Evolutionary conservation across 2,113 vertebrate genomes (phyloP).

Genomic region (Grammomys dolichurus): DNA sequence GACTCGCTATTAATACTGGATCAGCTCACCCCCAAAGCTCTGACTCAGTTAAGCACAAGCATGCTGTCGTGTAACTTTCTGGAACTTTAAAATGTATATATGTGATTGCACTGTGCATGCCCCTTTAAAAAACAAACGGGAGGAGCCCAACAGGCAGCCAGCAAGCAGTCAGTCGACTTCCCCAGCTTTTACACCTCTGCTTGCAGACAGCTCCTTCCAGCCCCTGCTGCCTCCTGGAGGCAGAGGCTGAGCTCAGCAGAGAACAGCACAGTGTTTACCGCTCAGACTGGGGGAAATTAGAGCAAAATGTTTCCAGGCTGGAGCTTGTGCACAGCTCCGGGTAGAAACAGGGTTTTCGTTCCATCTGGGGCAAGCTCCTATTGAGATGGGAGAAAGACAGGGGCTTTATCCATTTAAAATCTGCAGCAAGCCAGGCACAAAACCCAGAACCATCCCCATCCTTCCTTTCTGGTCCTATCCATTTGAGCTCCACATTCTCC

Average conservation of each 20-base stretch:
- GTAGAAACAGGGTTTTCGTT: not conserved
- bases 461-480: not conserved
- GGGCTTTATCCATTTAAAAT: not conserved
- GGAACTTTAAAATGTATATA: not conserved
- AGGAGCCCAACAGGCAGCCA: not conserved
- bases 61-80: not conserved
- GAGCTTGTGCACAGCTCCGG: not conserved
- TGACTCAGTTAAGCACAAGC: not conserved
- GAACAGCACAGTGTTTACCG: conserved; percentile 38
- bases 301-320: conserved; percentile 66
- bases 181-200: not conserved
- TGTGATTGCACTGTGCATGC: not conserved
- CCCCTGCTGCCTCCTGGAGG: conserved; percentile 20
- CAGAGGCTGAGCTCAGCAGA: not conserved
- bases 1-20: not conserved
- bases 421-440: not conserved
- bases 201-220: not conserved
- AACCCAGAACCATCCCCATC: not conserved
- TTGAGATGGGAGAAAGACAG: not conserved
- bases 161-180: not conserved
- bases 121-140: not conserved
- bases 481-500: conserved; percentile 48
- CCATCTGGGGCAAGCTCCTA: not conserved
- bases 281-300: conserved; percentile 38
- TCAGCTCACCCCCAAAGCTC: not conserved